A percentile compares a stretch with the other conserved stretches of the same genome.
Conservation (phyloP, 2,113 vertebrate species). For the Tonatia bakeri region DNA sequence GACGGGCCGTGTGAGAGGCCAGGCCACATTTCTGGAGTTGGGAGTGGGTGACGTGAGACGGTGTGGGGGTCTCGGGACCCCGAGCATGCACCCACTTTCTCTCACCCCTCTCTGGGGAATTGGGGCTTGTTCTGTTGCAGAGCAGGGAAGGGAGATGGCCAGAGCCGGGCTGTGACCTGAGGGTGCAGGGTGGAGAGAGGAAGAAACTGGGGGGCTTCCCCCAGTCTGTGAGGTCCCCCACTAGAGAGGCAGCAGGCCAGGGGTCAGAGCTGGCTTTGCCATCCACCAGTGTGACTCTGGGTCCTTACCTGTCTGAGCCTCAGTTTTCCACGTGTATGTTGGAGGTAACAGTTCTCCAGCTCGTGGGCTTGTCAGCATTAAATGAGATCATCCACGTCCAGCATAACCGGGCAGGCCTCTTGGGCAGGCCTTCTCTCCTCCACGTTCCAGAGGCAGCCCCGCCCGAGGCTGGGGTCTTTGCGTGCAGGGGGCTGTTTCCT, state of each 20-base stretch:
- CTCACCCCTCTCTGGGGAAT: neutral
- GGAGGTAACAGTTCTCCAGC: neutral
- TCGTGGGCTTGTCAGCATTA: rapidly evolving
- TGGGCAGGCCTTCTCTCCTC: neutral
- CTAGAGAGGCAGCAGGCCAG: neutral
- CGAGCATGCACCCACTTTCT: neutral
- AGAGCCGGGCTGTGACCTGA: neutral
- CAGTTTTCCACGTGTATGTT: neutral
- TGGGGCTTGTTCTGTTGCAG: neutral
- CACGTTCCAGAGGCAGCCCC: neutral
- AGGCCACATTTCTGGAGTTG: slow-evolving; percentile 8
- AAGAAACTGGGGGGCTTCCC: neutral
- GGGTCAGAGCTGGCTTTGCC: neutral
- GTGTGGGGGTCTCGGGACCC: rapidly evolving
- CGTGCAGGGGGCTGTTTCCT: rapidly evolving
- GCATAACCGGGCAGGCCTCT: neutral
- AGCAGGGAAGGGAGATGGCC: neutral
- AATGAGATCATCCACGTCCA: rapidly evolving
- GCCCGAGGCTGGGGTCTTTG: rapidly evolving
- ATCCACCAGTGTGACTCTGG: neutral
- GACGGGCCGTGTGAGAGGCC: slow-evolving; percentile 20
- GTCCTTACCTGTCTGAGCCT: neutral
- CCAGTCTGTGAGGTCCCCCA: neutral
- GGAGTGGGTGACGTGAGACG: neutral
- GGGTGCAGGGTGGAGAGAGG: neutral